Base-by-base conservation (phyloP, 2,888 invertebrate genomes). In the Calephelis perditalis region DNA sequence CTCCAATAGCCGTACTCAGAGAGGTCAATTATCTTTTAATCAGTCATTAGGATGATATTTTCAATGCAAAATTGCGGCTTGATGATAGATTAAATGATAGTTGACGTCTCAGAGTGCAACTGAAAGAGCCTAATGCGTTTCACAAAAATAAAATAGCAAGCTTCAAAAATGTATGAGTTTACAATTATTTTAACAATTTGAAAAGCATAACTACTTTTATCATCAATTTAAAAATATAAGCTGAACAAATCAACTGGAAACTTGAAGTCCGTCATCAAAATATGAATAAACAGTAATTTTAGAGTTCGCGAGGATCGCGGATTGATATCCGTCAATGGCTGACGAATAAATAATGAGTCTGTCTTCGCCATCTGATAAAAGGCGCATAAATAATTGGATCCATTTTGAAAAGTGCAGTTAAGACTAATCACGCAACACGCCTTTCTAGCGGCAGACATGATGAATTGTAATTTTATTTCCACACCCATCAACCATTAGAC, bases 381-480 rank as follows among this genome's bases (percentile, higher is more conserved):
- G 46, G 55, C 56, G 44, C 43, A 71, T 74, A 74, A 68, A 66
- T 67, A 65, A 69, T 59, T 61, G n/a, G 58, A 56, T 43, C 46
- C 36, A 57, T 56, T 62, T 56, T 44, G 61, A 61, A 56, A 60
- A 62, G 59, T 52, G 52, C 52, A 52, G 52, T 52, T 52, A 52
- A 52, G 35, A 52, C 52, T 52, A 52, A 52, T 52, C 52, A 52
- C 52, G 52, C 52, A 52, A 52, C 52, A 52, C 52, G 52, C 52
- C 52, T 52, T 52, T 52, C 52, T 52, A 52, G 35, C 52, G 35
- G 26, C 52, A 7, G 52, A 52, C 52, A 52, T 52, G 52, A 52
- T 52, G 35, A 52, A 52, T 52, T 52, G 36, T 26, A 52, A 52
- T 52, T 52, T 52, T 52, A 52, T 52, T 52, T 52, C 52, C 52